Conservation (phyloP, 2,888 invertebrate species). For the Cheilosia soror region DNA sequence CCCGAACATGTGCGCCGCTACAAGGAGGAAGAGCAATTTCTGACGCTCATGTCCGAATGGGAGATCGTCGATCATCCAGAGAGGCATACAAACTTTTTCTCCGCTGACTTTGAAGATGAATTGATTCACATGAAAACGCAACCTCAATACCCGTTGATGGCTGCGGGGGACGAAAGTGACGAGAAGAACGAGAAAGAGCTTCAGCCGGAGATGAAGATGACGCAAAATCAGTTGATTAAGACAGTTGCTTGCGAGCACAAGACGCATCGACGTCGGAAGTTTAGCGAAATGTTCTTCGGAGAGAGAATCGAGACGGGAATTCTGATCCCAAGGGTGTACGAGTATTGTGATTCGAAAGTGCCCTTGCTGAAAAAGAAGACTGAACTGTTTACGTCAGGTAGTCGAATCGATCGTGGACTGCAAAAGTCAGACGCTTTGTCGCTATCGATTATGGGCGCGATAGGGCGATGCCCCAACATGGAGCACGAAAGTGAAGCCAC, state of each 20-base stretch:
- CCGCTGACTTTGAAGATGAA: slow-evolving; percentile 82
- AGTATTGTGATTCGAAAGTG: slow-evolving; percentile 41
- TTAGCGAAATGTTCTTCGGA: slow-evolving; percentile 79
- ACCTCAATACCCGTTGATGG: too few species aligned
- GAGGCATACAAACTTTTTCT: slow-evolving; percentile 79
- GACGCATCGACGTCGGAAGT: slow-evolving; percentile 48
- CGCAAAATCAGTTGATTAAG: slow-evolving; percentile 43
- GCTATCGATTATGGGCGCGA: slow-evolving; percentile 82
- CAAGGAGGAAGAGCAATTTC: slow-evolving; percentile 81
- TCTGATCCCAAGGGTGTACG: slow-evolving; percentile 74
- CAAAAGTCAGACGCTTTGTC: slow-evolving; percentile 81
- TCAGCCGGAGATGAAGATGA: slow-evolving; percentile 22
- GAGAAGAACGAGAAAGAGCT: slow-evolving; percentile 25
- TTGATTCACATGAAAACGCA: slow-evolving; percentile 78
- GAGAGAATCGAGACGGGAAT: slow-evolving; percentile 79
- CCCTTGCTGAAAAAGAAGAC: slow-evolving; percentile 2
- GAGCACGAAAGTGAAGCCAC: slow-evolving; percentile 59
- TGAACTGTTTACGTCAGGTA: slow-evolving; percentile 12
- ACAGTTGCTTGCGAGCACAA: slow-evolving; percentile 41
- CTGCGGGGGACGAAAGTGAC: slow-evolving; percentile 11
- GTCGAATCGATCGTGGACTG: slow-evolving; percentile 79
- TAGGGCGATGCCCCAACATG: slow-evolving; percentile 80
- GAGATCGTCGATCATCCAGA: slow-evolving; percentile 81
- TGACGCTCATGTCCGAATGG: slow-evolving; percentile 82
- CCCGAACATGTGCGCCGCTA: slow-evolving; percentile 82